Evolutionary conservation across 2,888 invertebrate genomes (phyloP), one percentile per base, ranked within the genome.

Genomic region (Xylocampa areola): DNA sequence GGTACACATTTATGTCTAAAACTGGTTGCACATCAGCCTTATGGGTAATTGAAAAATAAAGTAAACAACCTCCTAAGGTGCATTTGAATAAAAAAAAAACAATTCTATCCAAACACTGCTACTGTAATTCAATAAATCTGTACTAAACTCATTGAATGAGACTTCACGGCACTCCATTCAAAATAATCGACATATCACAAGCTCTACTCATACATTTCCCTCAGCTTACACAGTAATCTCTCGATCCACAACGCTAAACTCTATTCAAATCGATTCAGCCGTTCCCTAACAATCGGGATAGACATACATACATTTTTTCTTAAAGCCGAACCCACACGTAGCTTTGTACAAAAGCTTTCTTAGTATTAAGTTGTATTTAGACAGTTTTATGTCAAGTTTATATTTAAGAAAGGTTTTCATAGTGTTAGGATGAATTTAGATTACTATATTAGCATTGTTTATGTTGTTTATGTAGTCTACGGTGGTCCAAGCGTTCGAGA

Each of bases 391-490:
- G 63, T 69, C 62, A 67, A 66, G 29, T 73, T 68, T 69, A 58
- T 67, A 70, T 57, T 73, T 67, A 73, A 76, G 71, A 74, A 80
- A 76, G 77, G n/a, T 77, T 67, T 77, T 75, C 72, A 72, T 74
- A 81, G 79, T 72, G 79, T 84, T 65, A 76, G 81, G 84, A 80
- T 87, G 88, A 89, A 88, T 90, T 90, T 89, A 89, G 85, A 90
- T 89, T 79, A 82, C 80, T 81, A 81, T 84, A 89, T 89, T 89
- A 88, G 81, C 86, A 84, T 89, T 87, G 86, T 84, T 86, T 88
- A 88, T 82, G 76, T 68, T 73, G 61, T 78, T 68, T 77, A 73
- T 77, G 67, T 80, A 76, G 65, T 77, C 55, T 75, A 64, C 60
- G 79, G 81, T 87, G 89, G 89, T 85, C 79, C 78, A 85, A 83